Base-by-base conservation (phyloP, 2,888 invertebrate species). In the Diplolepis rosae region DNA sequence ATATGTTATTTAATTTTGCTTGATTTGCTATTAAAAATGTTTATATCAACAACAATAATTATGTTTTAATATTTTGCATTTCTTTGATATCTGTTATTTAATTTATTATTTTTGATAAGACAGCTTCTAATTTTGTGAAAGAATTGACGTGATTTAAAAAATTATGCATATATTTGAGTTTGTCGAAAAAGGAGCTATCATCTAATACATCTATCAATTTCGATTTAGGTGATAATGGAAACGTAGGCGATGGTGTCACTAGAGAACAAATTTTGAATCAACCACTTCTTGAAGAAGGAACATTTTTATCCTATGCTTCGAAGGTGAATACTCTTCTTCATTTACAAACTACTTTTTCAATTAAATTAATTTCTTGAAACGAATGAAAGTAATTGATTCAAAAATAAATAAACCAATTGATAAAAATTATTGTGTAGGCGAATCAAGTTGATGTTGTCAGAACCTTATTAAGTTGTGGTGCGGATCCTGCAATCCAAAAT, bases 401-500 rank as follows among this genome's bases (percentile, higher is more conserved):
- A 0, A n/a, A 4, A n/a, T n/a, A 42, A 1, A n/a, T 39, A 42
- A 42, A 42, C 15, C 15, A n/a, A 18, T 61, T 18, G 42, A 65
- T 32, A n/a, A n/a, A n/a, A n/a, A n/a, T 39, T 51, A 42, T 42
- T 6, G 39, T 74, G 42, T 76, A 92, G 91, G 82, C 89, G 51
- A 90, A 90, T 73, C 90, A 91, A 79, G 87, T 89, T 45, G 92
- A 92, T 82, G 90, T 91, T 66, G 91, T 93, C 9, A 83, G 92
- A 74, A 90, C 92, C 4, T 85, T 93, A 35, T 84, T 93, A 65
- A 89, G 91, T 45, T 90, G 90, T 69, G 92, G 92, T 4, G 92
- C 92, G 18, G 91, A 92, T 84, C 92, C 93, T 15, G 89, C 91
- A 15, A 85, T 92, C 45, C 90, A 90, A 77, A 92, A 92, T 84